A percentile compares a stretch with the other conserved stretches of the same genome.
Conservation (phyloP, 1,140 invertebrate genomes). For the Eriocheir sinensis region DNA sequence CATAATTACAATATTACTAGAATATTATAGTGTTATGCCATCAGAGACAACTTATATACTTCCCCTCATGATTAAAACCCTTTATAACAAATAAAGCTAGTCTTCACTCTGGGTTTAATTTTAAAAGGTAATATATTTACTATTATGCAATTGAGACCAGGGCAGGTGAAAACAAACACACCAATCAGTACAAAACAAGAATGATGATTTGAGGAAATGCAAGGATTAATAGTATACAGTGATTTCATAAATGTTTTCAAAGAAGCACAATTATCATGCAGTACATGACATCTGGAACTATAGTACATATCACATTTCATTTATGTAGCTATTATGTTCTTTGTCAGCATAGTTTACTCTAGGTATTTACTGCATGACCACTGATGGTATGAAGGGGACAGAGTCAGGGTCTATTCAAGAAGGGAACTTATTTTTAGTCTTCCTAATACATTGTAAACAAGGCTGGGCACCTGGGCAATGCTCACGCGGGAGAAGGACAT, state of each 20-base stretch:
- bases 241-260: constrained; percentile 70
- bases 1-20: neutral
- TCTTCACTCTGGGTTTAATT: neutral
- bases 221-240: constrained; percentile 74
- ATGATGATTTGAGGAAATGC: constrained; percentile 68
- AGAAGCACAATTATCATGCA: constrained; percentile 77
- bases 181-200: constrained; percentile 69
- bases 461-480: constrained; percentile 36
- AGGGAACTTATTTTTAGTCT: constrained; percentile 40
- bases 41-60: constrained; percentile 19
- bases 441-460: constrained; percentile 35
- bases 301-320: constrained; percentile 77
- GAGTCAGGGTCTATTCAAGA: constrained; percentile 58
- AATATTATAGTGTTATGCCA: constrained; percentile 8
- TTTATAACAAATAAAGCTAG: constrained; percentile 39
- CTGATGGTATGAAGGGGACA: constrained; percentile 43
- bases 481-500: constrained; percentile 47
- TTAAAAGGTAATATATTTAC: constrained; percentile 58
- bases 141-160: constrained; percentile 68
- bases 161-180: constrained; percentile 71
- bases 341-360: constrained; percentile 67
- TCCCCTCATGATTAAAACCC: constrained; percentile 43
- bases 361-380: constrained; percentile 75
- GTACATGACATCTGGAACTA: constrained; percentile 76
- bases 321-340: constrained; percentile 45